These are phyloP conservation scores for Philypnodon macrostomus DNA, from an alignment of 2,797 vertebrate genomes.

Conservation along the genomic window DNA sequence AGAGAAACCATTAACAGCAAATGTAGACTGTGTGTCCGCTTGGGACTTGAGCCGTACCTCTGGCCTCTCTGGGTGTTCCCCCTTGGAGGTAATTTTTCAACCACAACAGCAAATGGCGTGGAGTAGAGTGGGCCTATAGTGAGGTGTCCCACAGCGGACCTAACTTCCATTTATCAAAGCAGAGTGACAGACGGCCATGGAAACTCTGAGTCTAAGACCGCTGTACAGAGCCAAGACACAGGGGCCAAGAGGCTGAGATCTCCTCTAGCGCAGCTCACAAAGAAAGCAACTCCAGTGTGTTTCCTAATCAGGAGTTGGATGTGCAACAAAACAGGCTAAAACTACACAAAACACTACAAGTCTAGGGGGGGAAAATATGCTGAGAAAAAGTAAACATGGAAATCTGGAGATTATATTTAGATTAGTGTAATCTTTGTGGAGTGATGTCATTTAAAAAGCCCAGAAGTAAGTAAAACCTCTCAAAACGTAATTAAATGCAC, in stretches of 20 bases:
- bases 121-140: conserved; percentile 54
- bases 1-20: conserved; percentile 70
- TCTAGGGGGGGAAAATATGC: no score
- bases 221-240: conserved; percentile 31
- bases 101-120: conserved; percentile 54
- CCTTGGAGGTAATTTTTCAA: conserved; percentile 69
- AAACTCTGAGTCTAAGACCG: conserved; percentile 59
- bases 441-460: no score
- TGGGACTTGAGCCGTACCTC: conserved; percentile 51
- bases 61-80: conserved; percentile 64
- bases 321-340: conserved; percentile 43
- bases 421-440: no score
- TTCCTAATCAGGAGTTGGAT: conserved; percentile 54
- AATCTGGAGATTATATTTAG: background rate
- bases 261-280: conserved; percentile 39
- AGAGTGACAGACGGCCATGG: conserved; percentile 49
- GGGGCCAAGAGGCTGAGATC: conserved; percentile 41
- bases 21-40: conserved; percentile 66
- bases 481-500: no score
- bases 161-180: conserved; percentile 70
- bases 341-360: conserved; percentile 45
- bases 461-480: no score
- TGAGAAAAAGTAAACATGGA: conserved; percentile 3
- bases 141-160: conserved; percentile 58
- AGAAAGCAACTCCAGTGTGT: conserved; percentile 33